Percentiles rank a stretch among this genome's conserved stretches.
Conservation (phyloP, 2,888 invertebrate genomes). For the Aphodius sticticus region DNA sequence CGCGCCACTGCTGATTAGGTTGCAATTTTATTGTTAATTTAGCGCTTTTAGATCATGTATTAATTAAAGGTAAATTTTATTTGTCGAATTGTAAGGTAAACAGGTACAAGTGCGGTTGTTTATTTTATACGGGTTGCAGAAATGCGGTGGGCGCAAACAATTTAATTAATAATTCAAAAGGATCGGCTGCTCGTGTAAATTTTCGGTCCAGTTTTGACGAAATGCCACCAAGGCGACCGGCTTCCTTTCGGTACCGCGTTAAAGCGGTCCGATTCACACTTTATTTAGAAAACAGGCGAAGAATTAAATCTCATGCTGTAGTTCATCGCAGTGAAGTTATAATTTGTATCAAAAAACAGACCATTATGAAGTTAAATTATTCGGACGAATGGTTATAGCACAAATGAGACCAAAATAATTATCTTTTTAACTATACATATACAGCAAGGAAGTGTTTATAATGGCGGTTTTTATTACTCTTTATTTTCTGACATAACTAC, state of each 20-base stretch:
- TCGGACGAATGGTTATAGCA: neutral
- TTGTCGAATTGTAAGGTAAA: neutral
- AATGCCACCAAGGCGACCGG: neutral
- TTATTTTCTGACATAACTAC: too few relatives aligned
- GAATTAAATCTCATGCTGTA: neutral
- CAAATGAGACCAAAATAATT: neutral
- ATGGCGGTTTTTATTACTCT: too few relatives aligned
- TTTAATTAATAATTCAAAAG: neutral
- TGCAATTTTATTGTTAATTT: neutral
- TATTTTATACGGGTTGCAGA: neutral
- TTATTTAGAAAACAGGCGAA: neutral
- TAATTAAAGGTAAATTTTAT: neutral
- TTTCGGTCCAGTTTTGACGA: neutral
- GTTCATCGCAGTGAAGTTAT: neutral
- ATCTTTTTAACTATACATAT: too few relatives aligned
- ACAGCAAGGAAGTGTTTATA: too few relatives aligned
- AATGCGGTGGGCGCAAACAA: neutral
- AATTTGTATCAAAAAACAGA: neutral
- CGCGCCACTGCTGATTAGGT: neutral
- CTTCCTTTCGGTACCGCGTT: neutral
- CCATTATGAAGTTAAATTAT: neutral
- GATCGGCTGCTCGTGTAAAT: neutral
- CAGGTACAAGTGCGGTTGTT: neutral
- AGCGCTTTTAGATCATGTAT: neutral
- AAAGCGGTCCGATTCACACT: neutral